A percentile compares a stretch with the other conserved stretches of the same genome.
These are phyloP conservation scores for Listrodromus nycthemerus DNA, from an alignment of 2,888 invertebrate species.

Conservation along the genomic window DNA sequence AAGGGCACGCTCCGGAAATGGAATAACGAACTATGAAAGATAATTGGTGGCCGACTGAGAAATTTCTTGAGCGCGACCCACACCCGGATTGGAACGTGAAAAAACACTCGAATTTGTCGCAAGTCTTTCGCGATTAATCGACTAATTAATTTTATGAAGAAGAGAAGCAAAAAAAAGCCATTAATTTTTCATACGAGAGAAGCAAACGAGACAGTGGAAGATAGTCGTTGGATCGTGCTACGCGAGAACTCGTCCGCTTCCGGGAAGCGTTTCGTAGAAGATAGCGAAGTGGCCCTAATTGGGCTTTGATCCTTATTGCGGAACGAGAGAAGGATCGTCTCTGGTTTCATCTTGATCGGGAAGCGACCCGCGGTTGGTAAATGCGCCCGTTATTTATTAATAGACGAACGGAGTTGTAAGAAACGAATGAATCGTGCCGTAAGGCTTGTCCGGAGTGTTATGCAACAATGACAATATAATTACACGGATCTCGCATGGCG, in stretches of 20 bases:
- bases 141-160: too few species aligned
- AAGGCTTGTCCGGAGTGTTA: not conserved
- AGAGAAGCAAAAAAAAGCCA: not conserved
- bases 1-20: too few species aligned
- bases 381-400: not conserved
- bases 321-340: slow-evolving; percentile 24
- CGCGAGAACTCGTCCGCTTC: slow-evolving; percentile 16
- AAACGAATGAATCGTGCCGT: not conserved
- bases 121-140: not conserved
- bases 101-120: not conserved
- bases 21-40: not conserved
- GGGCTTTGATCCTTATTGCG: slow-evolving; percentile 47
- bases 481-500: slow-evolving; percentile 20
- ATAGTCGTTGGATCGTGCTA: not conserved
- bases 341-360: slow-evolving; percentile 18
- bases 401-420: not conserved
- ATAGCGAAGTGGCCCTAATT: slow-evolving; percentile 46
- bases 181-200: not conserved
- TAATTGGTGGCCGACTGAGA: too few species aligned
- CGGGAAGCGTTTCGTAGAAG: slow-evolving; percentile 31
- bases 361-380: not conserved
- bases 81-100: not conserved
- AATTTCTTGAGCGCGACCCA: not conserved
- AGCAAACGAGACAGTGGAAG: not conserved
- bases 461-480: slow-evolving; percentile 14